These are phyloP conservation scores for Noctuana brunneofusca DNA, from an alignment of 2,888 invertebrate genomes.

Conservation along the genomic window DNA sequence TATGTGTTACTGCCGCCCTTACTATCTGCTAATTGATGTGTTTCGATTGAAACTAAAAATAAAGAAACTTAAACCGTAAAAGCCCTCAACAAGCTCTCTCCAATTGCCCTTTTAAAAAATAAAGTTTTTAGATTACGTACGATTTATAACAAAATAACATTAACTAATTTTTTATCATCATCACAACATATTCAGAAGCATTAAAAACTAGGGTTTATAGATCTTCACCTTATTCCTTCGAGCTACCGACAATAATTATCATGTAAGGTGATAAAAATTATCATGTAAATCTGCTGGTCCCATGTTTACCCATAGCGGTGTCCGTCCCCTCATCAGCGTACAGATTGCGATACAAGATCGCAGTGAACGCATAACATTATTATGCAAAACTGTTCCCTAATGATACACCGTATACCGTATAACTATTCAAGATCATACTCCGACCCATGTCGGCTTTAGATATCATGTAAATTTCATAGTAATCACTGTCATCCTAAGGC, in stretches of 20 bases:
- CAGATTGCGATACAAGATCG: constrained; percentile 22
- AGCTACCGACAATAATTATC: constrained; percentile 26
- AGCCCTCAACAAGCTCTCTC: too few species aligned
- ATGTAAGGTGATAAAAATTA: constrained; percentile 31
- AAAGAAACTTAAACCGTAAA: too few species aligned
- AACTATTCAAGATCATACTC: constrained; percentile 23
- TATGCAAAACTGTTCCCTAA: constrained; percentile 33
- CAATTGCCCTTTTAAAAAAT: too few species aligned
- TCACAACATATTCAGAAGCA: neutral
- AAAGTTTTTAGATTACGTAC: too few species aligned
- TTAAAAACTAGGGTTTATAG: neutral
- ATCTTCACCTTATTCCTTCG: neutral
- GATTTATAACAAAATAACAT: too few species aligned
- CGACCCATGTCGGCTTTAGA: constrained; percentile 33
- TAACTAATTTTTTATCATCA: neutral
- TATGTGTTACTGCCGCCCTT: too few species aligned
- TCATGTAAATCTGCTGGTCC: constrained; percentile 29
- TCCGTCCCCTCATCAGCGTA: constrained; percentile 14
- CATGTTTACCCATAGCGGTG: constrained; percentile 28
- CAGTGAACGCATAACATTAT: constrained; percentile 24
- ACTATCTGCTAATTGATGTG: too few species aligned
- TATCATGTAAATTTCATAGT: constrained; percentile 46
- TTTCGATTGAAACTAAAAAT: too few species aligned
- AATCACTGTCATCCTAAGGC: constrained; percentile 49
- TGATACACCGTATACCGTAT: constrained; percentile 27